Base-by-base conservation (phyloP, 1,140 invertebrate species). In the Monochamus saltuarius region DNA sequence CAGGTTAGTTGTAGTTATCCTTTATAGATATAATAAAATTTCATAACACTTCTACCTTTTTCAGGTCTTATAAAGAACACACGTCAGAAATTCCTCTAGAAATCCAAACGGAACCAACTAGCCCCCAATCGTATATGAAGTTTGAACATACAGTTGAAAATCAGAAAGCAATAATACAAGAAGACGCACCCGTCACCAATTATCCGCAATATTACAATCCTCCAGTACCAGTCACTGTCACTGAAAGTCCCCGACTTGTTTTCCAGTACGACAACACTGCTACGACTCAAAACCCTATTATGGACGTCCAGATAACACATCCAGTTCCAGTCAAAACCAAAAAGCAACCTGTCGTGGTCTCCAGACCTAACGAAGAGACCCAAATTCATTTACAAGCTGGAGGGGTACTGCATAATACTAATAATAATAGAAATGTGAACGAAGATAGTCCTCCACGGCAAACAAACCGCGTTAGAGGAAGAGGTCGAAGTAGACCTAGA, bases 401-500 rank as follows among this genome's bases (percentile, higher is more conserved):
- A 36, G 61, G 62, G 1, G 54, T 62, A 1, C 35, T 61, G 11
- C 50, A 68, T 37, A 67, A 66, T n/a, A 56, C 60, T 10, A 56
- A 53, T 3, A 29, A 29, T 29, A 29, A 29, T 29, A 13, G 14
- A 11, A 9, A 51, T 29, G 35, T 3, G n/a, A 51, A 51, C 14
- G 49, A 51, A 36, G 49, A 51, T 7, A 51, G 4, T 37, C 35
- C 49, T 11, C 34, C 22, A 51, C 13, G 29, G 7, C 43, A 10
- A 45, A 35, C 45, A 1, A 43, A 42, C n/a, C 56, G 39, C 14
- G 42, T 56, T 4, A 16, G 53, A 9, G 53, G 53, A 34, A 56
- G 53, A 56, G 36, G 40, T 6, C 62, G 66, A 63, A 66, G 55
- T 14, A 43, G 62, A 17, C 68, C 66, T 61, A 74, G 67, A 77